Base-by-base conservation (phyloP, 2,888 invertebrate genomes). In the Parascotia fuliginaria region DNA sequence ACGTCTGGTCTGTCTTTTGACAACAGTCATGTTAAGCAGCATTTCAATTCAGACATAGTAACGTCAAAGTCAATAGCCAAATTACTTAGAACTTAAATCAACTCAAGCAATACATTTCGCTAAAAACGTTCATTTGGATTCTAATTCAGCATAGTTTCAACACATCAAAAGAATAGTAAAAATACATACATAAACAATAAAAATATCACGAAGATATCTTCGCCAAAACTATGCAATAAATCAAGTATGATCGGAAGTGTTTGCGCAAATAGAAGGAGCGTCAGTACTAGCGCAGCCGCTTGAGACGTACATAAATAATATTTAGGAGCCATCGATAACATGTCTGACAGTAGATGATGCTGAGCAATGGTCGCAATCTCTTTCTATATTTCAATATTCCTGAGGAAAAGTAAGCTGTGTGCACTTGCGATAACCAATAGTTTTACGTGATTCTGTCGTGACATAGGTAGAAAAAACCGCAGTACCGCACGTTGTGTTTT, bases 251-350 rank as follows among this genome's bases (percentile, higher is more conserved):
- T 52, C 57, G 50, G 70, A 75, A 77, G 77, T 79, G 75, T 77
- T 78, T 77, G 79, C 76, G 80, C 81, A 84, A 86, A 87, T 83
- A 83, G 70, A 71, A 68, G 67, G 70, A 73, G 71, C 71, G 67
- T 75, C 75, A 75, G 68, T 68, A 60, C 62, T 66, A 50, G 60
- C 70, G 66, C 67, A 77, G 75, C 79, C 65, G 79, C 70, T 66
- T 64, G 72, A 78, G 75, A 75, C 74, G 71, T 55, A 60, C 69
- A 87, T 89, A 89, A 90, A 90, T 89, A 86, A 86, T 85, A 81
- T 83, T 82, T 77, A 83, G 77, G 62, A 65, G 67, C 73, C 72
- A 75, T 79, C 79, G 75, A 81, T 81, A 80, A 77, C 71, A 37
- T 48, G 60, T 60, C 67, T 63, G 73, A 70, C 75, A 70, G 43